A percentile compares a stretch with the other conserved stretches of the same genome.
Conservation (phyloP, 2,888 invertebrate genomes). For the Apomyelois bistriatella region DNA sequence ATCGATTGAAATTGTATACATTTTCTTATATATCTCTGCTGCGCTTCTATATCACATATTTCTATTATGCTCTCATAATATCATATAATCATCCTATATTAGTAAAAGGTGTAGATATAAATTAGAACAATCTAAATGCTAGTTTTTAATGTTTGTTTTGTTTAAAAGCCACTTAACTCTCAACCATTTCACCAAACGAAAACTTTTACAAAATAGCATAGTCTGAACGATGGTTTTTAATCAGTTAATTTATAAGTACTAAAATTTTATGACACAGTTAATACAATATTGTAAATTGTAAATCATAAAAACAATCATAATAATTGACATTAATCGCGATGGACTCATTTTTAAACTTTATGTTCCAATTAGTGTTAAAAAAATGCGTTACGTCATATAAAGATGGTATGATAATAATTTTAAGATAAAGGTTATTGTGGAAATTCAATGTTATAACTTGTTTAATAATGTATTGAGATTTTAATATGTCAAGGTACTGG, state of each 20-base stretch:
- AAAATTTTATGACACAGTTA: conserved; percentile 24
- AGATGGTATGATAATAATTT: conserved; percentile 17
- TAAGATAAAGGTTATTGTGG: conserved; percentile 14
- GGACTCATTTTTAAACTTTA: conserved; percentile 20
- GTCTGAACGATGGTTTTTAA: not conserved
- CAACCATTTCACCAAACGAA: too few relatives aligned
- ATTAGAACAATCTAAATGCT: too few relatives aligned
- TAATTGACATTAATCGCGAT: conserved; percentile 26
- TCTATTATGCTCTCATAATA: too few relatives aligned
- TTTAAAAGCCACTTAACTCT: too few relatives aligned
- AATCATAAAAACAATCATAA: conserved; percentile 24
- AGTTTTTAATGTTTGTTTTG: too few relatives aligned
- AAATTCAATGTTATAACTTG: not conserved
- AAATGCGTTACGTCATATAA: conserved; percentile 19
- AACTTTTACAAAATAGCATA: too few relatives aligned
- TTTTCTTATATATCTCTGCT: too few relatives aligned
- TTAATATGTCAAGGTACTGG: not conserved
- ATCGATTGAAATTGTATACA: too few relatives aligned
- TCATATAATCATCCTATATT: too few relatives aligned
- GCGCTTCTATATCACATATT: too few relatives aligned
- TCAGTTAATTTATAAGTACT: conserved; percentile 15
- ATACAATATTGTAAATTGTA: conserved; percentile 23
- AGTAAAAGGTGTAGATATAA: too few relatives aligned
- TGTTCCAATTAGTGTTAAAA: conserved; percentile 20
- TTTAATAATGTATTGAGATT: not conserved